Evolutionary conservation across 2,113 vertebrate genomes (phyloP), one percentile per base, ranked within the genome.

Genomic region (Picathartes gymnocephalus): DNA sequence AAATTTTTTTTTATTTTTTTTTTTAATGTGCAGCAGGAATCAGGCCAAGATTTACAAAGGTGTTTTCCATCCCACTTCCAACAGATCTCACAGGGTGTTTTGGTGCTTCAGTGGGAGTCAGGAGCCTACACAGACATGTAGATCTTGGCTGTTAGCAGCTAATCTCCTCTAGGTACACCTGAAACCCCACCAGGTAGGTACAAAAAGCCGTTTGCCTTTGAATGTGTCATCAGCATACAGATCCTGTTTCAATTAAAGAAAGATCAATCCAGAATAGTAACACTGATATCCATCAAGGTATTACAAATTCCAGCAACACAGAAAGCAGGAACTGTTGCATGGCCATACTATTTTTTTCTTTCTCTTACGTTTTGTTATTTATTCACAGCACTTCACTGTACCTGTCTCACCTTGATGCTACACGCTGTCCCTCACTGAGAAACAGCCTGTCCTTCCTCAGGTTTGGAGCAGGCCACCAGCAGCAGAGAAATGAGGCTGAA

Each of bases 31-130:
- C 37, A 78, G 31, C 8, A 21, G 90, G 79, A 94, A 83, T 73
- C 47, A 51, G 60, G 94, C 94, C 96, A 96, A 94, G 82, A 90
- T 92, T 86, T 80, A 83, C 86, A 77, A 93, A 92, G 86, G 60
- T 90, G 51, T 88, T 95, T 96, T 96, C 94, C 86, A 88, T 10
- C 8, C 51, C 31, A 12, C 68, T 86, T 86, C 50, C 71, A 92
- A 78, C 24, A 95, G 91, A 95, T 88, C 92, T 92, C 92, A 78
- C 80, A 88, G 39, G 56, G 82, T 83, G 86, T 86, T 96, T 66
- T 50, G 60, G 53, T 93, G 73, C 53, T 79, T 76, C 74, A 66
- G 4, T 4, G 57, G 51, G 60, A 89, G 65, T 44, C 48, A 74
- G 73, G n/a, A 95, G 22, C 48, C 70, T 90, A 93, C 45, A 88